Base-by-base conservation (phyloP, 2,113 vertebrate genomes). In the Furnarius figulus region DNA sequence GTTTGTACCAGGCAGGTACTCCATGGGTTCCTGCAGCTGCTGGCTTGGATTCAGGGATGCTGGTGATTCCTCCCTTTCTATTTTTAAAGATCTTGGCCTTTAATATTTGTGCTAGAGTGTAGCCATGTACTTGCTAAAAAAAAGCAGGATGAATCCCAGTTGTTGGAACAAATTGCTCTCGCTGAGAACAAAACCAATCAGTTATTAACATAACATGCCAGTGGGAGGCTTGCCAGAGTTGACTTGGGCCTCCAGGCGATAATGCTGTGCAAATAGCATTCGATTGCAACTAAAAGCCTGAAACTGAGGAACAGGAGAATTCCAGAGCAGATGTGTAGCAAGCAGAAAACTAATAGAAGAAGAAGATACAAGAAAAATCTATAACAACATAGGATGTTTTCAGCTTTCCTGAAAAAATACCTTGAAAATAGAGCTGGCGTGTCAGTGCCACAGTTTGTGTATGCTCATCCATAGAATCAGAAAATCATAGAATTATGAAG, bases 91-190 rank as follows among this genome's bases (percentile, higher is more conserved):
- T 75, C 77, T 79, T 65, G 53, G 61, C 66, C 84, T 84, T 87
- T 76, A 87, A 61, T 82, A 37, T 93, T 91, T 87, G 62, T 53
- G 18, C 49, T 94, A 37, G 58, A 85, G 6, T 46, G 19, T 61
- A 72, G 62, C 47, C 89, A 53, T 56, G 44, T 89, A 42, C 39
- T 89, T 1, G 3, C 87, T 89, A 63, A 87, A 80, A 89, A 67
- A 72, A 68, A 65, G 53, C 44, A 33, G 62, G 47, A 90, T 92
- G 70, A 88, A 63, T 95, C 80, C 73, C 94, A 78, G 68, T 95
- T 94, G 84, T 70, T 96, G 84, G 78, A 95, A 96, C 62, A 92
- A 93, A 94, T 79, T 95, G 77, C 94, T 97, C 56, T 89, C 4
- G 2, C 66, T 46, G 84, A 89, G 89, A 89, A 89, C 84, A 91